Percentiles rank a stretch among this genome's conserved stretches.
These are phyloP conservation scores for Mythimna ferrago DNA, from an alignment of 2,888 invertebrate genomes.

Conservation along the genomic window DNA sequence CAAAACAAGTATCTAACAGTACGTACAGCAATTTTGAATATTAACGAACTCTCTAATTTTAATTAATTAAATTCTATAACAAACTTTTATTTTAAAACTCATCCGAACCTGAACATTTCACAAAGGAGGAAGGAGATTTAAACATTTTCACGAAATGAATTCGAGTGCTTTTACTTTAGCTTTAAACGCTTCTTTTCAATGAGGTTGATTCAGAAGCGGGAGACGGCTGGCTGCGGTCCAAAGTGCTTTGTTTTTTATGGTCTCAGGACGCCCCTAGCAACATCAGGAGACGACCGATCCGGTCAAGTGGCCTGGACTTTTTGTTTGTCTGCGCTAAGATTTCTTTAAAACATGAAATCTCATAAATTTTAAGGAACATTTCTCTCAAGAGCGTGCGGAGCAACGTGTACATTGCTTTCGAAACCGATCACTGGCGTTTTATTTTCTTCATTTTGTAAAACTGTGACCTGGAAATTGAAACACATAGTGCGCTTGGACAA, in stretches of 20 bases:
- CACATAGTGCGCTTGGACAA: neutral
- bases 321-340: conserved; percentile 68
- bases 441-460: conserved; percentile 22
- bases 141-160: conserved; percentile 77
- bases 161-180: conserved; percentile 82
- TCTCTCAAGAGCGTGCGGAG: conserved; percentile 39
- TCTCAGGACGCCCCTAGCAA: conserved; percentile 74
- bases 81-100: conserved; percentile 62
- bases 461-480: conserved; percentile 26
- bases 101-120: conserved; percentile 61
- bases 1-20: conserved; percentile 34
- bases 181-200: conserved; percentile 86
- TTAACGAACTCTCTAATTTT: conserved; percentile 56
- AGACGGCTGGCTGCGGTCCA: conserved; percentile 84
- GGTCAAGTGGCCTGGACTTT: conserved; percentile 82
- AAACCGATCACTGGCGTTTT: conserved; percentile 32
- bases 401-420: conserved; percentile 35
- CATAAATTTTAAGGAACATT: conserved; percentile 64
- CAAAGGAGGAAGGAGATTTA: conserved; percentile 67
- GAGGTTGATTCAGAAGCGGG: conserved; percentile 79
- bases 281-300: conserved; percentile 76
- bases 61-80: conserved; percentile 61
- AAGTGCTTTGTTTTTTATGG: conserved; percentile 88
- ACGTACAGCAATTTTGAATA: conserved; percentile 51
- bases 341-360: conserved; percentile 68